phyloP scores from a whole-genome alignment of 2,888 invertebrate genomes.

The Macrosoma leucophasiata region DNA sequence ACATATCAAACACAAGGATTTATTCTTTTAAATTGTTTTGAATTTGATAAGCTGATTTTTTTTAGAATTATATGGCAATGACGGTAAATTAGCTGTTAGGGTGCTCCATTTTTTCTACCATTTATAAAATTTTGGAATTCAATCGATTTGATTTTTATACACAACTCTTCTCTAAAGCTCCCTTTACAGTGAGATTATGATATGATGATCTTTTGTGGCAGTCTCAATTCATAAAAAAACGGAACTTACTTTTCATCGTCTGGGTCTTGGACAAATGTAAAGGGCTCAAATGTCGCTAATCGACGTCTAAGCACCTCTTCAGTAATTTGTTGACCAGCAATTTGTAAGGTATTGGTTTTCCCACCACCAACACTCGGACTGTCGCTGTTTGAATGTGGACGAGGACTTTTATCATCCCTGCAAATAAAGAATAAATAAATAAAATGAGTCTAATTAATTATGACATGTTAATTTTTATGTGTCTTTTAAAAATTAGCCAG shows the following conservation, averaged over 20 bases:
- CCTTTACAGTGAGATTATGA: too few species aligned
- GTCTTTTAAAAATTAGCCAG: too few species aligned
- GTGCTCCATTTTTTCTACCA: too few species aligned
- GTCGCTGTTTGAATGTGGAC: too few species aligned
- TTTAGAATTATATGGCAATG: not conserved
- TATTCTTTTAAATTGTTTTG: too few species aligned
- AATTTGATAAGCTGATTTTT: too few species aligned
- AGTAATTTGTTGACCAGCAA: slow-evolving; percentile 53
- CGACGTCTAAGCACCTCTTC: slow-evolving; percentile 61
- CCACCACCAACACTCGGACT: slow-evolving; percentile 34
- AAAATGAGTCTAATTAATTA: not conserved
- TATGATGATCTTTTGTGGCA: not conserved
- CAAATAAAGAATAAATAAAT: slow-evolving; percentile 1
- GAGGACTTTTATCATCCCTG: slow-evolving; percentile 51
- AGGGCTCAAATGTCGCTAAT: slow-evolving; percentile 59
- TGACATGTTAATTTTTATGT: not conserved
- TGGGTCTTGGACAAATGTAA: slow-evolving; percentile 52
- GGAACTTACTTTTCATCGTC: slow-evolving; percentile 59
- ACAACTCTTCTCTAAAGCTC: too few species aligned
- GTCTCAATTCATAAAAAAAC: slow-evolving; percentile 1
- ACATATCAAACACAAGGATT: too few species aligned
- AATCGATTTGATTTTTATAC: too few species aligned
- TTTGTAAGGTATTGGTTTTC: slow-evolving; percentile 45
- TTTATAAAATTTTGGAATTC: too few species aligned
- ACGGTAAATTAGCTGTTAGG: too few species aligned